A percentile compares a stretch with the other conserved stretches of the same genome.
Conservation (phyloP, 2,113 vertebrate species). For the Oncorhynchus gorbuscha region DNA sequence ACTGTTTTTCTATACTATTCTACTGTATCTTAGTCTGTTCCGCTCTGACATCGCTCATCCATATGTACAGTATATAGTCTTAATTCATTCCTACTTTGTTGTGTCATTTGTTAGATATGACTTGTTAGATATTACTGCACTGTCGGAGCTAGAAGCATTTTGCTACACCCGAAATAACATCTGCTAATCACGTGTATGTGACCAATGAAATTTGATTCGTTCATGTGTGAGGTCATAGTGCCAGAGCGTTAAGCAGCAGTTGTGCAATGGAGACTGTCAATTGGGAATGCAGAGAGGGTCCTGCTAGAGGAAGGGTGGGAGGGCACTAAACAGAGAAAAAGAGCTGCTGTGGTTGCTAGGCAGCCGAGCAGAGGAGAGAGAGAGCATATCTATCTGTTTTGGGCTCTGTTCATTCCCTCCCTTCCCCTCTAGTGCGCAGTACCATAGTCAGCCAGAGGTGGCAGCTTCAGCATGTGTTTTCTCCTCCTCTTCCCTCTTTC, state of each 20-base stretch:
- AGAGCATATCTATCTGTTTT: conserved; percentile 43
- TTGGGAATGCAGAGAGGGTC: conserved; percentile 37
- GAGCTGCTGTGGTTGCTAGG: conserved; percentile 65
- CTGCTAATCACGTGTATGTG: background rate
- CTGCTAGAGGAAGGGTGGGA: conserved; percentile 18
- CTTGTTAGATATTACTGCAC: too few species aligned
- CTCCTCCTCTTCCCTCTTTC: conserved; percentile 26
- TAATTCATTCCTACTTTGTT: too few species aligned
- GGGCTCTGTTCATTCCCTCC: conserved; percentile 36
- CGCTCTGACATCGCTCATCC: too few species aligned
- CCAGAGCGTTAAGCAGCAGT: conserved; percentile 37
- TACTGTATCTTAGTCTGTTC: too few species aligned
- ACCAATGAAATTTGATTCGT: conserved; percentile 38
- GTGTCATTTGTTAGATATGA: too few species aligned
- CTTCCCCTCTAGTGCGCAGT: conserved; percentile 43
- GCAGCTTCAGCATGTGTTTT: conserved; percentile 39
- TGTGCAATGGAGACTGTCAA: conserved; percentile 21
- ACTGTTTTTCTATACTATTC: too few species aligned
- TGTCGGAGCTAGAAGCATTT: too few species aligned
- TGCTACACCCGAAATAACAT: too few species aligned
- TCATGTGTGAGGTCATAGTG: conserved; percentile 28
- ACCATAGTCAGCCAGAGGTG: conserved; percentile 53
- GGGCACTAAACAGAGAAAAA: conserved; percentile 33
- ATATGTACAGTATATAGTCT: too few species aligned
- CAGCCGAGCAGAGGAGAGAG: conserved; percentile 47